A percentile compares a stretch with the other conserved stretches of the same genome.
These are phyloP conservation scores for Falco novaeseelandiae DNA, from an alignment of 2,797 vertebrate species.

Conservation along the genomic window DNA sequence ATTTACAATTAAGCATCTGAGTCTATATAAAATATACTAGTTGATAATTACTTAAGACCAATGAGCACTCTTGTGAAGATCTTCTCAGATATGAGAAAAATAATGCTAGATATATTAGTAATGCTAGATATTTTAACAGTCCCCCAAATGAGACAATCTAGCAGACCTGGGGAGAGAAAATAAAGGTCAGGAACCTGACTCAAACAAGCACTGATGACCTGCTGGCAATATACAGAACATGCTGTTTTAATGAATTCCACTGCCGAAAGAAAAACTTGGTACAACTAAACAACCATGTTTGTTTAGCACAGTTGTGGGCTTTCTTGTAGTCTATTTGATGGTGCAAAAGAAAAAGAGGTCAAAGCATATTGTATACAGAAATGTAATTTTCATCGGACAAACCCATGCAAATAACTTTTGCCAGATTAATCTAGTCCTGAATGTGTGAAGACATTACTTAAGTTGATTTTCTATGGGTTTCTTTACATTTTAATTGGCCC, in stretches of 20 bases:
- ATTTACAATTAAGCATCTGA: background rate
- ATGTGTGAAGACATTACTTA: background rate
- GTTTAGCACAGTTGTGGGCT: background rate
- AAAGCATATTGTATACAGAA: background rate
- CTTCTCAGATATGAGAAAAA: background rate
- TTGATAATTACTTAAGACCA: background rate
- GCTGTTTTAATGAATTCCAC: conserved; percentile 13
- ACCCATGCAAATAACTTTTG: background rate
- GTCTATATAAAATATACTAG: background rate
- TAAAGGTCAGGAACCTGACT: conserved; percentile 6
- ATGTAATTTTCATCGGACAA: background rate
- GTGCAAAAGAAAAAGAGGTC: background rate
- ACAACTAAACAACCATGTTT: background rate
- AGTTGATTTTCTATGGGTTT: background rate
- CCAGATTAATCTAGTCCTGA: background rate
- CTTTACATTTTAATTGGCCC: conserved; percentile 12
- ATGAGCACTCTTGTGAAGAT: background rate
- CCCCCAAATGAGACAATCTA: background rate
- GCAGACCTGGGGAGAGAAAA: background rate
- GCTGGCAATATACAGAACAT: conserved; percentile 11
- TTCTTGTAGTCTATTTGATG: background rate
- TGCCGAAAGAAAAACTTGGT: background rate
- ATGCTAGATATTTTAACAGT: background rate
- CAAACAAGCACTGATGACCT: background rate
- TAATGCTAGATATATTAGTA: background rate